phyloP scores from a whole-genome alignment of 2,797 vertebrate genomes.

The Myotis findleyi region DNA sequence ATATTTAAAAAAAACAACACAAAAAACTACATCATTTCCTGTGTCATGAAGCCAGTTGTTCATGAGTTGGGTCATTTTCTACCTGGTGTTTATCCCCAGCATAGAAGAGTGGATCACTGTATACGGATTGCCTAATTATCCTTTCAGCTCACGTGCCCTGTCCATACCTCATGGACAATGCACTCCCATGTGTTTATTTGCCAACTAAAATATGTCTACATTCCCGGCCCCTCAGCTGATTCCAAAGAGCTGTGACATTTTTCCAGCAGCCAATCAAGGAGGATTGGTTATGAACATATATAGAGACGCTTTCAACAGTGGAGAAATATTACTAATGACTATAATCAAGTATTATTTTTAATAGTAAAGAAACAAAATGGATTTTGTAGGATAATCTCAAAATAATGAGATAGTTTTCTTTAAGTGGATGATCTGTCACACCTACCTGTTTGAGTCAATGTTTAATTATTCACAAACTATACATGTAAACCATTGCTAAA shows the following conservation, averaged over 20 bases:
- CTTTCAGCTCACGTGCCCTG: neutral
- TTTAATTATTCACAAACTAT: conserved; percentile 40
- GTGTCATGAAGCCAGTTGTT: conserved; percentile 3
- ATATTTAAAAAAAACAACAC: neutral
- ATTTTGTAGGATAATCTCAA: conserved; percentile 24
- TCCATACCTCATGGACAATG: neutral
- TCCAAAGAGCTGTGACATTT: neutral
- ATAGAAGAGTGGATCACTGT: conserved; percentile 1
- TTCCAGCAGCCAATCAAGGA: neutral
- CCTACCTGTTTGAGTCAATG: conserved; percentile 14
- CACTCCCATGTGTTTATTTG: neutral
- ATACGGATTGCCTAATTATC: neutral
- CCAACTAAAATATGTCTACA: neutral
- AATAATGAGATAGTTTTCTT: conserved; percentile 37
- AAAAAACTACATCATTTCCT: neutral
- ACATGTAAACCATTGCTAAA: neutral
- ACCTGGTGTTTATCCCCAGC: neutral
- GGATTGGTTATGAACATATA: neutral
- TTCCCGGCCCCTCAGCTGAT: neutral
- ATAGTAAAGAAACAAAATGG: conserved; percentile 23
- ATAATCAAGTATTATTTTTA: neutral
- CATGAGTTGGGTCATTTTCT: neutral
- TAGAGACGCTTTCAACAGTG: neutral
- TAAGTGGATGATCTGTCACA: neutral
- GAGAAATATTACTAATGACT: neutral